These are phyloP conservation scores for Drosophila subobscura DNA, from an alignment of 1,140 invertebrate species.

Conservation along the genomic window DNA sequence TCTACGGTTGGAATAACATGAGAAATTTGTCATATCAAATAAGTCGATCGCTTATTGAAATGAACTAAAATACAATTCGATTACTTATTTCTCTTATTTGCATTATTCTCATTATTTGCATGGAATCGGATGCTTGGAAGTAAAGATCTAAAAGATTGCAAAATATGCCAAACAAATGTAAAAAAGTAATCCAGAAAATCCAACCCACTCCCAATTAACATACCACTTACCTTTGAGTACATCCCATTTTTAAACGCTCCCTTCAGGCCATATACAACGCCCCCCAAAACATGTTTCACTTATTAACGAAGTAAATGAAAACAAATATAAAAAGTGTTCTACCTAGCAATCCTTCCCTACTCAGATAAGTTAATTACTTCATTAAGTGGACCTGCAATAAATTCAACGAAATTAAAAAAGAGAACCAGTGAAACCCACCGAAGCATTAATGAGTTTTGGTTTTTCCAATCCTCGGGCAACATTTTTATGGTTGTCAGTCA, in stretches of 20 bases:
- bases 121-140: too few relatives aligned
- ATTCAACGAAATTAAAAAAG: conserved; percentile 6
- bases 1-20: too few relatives aligned
- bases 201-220: too few relatives aligned
- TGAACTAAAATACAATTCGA: too few relatives aligned
- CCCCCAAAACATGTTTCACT: conserved; percentile 9
- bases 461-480: conserved; percentile 2
- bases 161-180: too few relatives aligned
- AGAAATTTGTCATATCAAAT: too few relatives aligned
- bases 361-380: conserved; percentile 48
- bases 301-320: not conserved
- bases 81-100: too few relatives aligned
- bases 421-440: not conserved
- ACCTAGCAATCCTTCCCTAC: conserved; percentile 18
- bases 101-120: too few relatives aligned
- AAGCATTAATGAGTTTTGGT: conserved; percentile 30
- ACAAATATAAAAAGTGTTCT: conserved; percentile 17
- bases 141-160: too few relatives aligned
- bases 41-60: too few relatives aligned
- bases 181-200: too few relatives aligned
- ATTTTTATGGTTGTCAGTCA: conserved; percentile 46
- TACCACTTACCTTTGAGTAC: not conserved
- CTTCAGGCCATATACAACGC: conserved; percentile 1
- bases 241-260: not conserved
- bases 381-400: conserved; percentile 46